Conservation (phyloP, 2,888 invertebrate species). For the Agrochola lota region DNA sequence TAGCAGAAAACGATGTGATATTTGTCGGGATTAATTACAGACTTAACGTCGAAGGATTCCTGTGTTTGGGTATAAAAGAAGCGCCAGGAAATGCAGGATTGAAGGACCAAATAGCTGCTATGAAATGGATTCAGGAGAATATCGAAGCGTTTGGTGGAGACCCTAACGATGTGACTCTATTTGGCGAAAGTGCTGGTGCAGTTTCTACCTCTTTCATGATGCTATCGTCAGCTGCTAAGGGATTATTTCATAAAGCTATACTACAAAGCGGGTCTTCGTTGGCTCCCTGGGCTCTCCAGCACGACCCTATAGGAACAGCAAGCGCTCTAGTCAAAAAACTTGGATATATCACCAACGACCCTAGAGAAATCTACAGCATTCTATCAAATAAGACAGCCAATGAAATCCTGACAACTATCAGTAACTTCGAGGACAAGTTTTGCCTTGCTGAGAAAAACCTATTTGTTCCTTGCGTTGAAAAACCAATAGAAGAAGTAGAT, state of each 20-base stretch:
- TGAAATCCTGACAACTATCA: conserved; percentile 80
- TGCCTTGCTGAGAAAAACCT: conserved; percentile 81
- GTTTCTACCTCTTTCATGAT: conserved; percentile 84
- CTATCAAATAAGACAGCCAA: conserved; percentile 77
- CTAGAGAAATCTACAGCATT: conserved; percentile 80
- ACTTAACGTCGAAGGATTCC: conserved; percentile 91
- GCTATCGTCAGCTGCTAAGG: conserved; percentile 80
- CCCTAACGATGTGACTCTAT: conserved; percentile 83
- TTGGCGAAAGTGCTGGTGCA: conserved; percentile 88
- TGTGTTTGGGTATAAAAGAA: conserved; percentile 91
- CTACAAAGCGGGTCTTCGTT: conserved; percentile 84
- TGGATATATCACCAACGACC: conserved; percentile 82
- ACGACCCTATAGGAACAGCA: conserved; percentile 81
- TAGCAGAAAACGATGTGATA: conserved; percentile 90
- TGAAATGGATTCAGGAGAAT: conserved; percentile 84
- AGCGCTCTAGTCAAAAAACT: conserved; percentile 80
- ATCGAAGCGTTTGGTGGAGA: conserved; percentile 85
- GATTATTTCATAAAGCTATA: conserved; percentile 85
- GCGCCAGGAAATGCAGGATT: conserved; percentile 92
- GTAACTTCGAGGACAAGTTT: conserved; percentile 79
- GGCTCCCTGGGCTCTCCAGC: conserved; percentile 84
- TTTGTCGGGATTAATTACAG: conserved; percentile 91
- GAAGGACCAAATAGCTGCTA: conserved; percentile 88
- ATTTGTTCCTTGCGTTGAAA: conserved; percentile 86
- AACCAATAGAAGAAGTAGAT: conserved; percentile 80